Base-by-base conservation (phyloP, 2,888 invertebrate species). In the Tetragnatha montana region DNA sequence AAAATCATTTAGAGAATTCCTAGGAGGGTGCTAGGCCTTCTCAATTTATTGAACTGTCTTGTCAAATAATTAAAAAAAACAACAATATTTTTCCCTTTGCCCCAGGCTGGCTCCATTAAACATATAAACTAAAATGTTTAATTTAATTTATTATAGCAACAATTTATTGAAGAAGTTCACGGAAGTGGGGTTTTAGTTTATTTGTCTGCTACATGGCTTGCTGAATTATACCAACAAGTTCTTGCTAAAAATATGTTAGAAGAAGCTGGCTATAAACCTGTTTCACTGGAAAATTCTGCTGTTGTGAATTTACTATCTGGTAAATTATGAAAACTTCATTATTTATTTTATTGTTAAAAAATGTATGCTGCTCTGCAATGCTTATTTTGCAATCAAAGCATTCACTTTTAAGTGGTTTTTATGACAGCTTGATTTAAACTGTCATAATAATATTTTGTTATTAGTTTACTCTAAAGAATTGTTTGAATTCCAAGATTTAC, bases 171-270 rank as follows among this genome's bases (percentile, higher is more conserved):
- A 92, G 97, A 97, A 93, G 97, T 98, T 8, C 97, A 98, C 93
- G 97, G 97, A 60, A 97, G 97, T 89, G 98, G 98, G 0, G 97
- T 98, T 21, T 94, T 98, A 49, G 97, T 99, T 8, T 99, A 98
- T 93, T 95, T 98, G 12, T 98, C 98, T 0, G 97, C 97, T 0
- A 96, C 97, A 0, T 99, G 98, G 98, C 95, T 99, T 3, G 96
- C 97, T 68, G 98, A 98, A 93, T 94, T 99, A 8, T 99, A 98
- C 93, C 97, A 97, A 92, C 97, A 96, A 93, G 96, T 98, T 0
- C 94, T 98, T 6, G 95, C 96, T 0, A 95, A 95, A 87, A 96
- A 96, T 92, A 93, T 97, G 12, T 94, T 97, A n/a, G 95, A 95
- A 92, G 94, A 95, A 82, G 95, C 96, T 78, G 96, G 96, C 0